These are phyloP conservation scores for Acanthosepion lycidas DNA, from an alignment of 2,888 invertebrate genomes.

Conservation along the genomic window DNA sequence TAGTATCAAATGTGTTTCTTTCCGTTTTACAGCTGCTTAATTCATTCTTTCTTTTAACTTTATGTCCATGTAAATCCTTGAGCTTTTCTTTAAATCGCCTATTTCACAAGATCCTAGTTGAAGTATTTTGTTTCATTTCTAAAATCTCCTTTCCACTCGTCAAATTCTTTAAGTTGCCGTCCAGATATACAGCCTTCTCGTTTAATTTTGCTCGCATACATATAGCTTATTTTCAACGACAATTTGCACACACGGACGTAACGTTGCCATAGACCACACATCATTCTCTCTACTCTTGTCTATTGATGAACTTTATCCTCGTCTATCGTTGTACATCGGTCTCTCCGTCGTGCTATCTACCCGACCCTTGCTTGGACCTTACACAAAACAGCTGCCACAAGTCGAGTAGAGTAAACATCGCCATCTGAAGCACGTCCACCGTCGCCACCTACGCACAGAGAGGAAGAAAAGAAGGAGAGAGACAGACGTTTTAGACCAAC, in stretches of 20 bases:
- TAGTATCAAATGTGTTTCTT: too few relatives aligned
- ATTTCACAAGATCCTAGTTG: too few relatives aligned
- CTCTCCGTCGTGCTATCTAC: neutral
- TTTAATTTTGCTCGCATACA: neutral
- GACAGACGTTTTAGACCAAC: neutral
- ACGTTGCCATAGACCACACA: too few relatives aligned
- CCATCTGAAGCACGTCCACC: neutral
- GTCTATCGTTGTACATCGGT: neutral
- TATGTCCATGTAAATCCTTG: too few relatives aligned
- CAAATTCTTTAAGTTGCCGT: neutral
- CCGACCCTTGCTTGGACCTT: neutral
- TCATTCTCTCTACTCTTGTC: neutral
- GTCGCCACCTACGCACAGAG: neutral
- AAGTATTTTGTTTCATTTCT: neutral
- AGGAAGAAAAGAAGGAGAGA: neutral
- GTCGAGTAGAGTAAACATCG: neutral
- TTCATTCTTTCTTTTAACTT: neutral
- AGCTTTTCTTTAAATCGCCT: too few relatives aligned
- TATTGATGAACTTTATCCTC: neutral
- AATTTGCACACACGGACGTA: neutral
- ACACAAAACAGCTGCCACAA: neutral
- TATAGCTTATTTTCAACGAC: neutral
- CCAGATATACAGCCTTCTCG: neutral
- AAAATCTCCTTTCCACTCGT: neutral
- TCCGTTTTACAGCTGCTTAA: too few relatives aligned